Base-by-base conservation (phyloP, 2,113 vertebrate species). In the Monopterus albus region DNA sequence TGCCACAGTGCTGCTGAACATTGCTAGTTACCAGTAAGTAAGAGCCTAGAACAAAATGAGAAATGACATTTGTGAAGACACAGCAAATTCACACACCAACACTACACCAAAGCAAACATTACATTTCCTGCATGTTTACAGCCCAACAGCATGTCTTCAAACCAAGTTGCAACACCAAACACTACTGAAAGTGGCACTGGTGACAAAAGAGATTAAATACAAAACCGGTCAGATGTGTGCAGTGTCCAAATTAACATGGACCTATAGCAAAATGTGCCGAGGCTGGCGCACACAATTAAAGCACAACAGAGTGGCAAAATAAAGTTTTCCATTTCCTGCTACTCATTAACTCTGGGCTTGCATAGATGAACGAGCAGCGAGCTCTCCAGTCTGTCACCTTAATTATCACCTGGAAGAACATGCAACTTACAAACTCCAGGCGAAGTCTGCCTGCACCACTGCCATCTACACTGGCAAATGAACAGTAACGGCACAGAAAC, bases 331-430 rank as follows among this genome's bases (percentile, higher is more conserved):
- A 63, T 82, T 85, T 64, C 25, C 56, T 64, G 51, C 62, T 43
- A 39, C 65, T 69, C 72, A 58, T 85, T 81, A 83, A 73, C 67
- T 31, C 51, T 7, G 52, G 18, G 15, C 51, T 64, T 43, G 57
- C 78, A 74, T 23, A 75, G 76, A 56, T 35, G 82, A 80, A 52
- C n/a, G 51, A 66, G 75, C 73, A 68, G 64, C 38, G 11, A 62
- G 61, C 39, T 20, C 58, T 76, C 49, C 68, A 67, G 76, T 72
- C 79, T 67, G 70, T 82, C 45, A 53, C 61, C 55, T 67, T 78
- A 72, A 87, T 85, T 78, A 75, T 75, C 38, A 85, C 66, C 81
- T 82, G 81, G 66, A 75, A 79, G 29, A 74, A 79, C 36, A 75
- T 71, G 31, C 25, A 45, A 39, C 47, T 40, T 6, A 10, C 35